Conservation (phyloP, 1,140 invertebrate species). For the Dreissena polymorpha region DNA sequence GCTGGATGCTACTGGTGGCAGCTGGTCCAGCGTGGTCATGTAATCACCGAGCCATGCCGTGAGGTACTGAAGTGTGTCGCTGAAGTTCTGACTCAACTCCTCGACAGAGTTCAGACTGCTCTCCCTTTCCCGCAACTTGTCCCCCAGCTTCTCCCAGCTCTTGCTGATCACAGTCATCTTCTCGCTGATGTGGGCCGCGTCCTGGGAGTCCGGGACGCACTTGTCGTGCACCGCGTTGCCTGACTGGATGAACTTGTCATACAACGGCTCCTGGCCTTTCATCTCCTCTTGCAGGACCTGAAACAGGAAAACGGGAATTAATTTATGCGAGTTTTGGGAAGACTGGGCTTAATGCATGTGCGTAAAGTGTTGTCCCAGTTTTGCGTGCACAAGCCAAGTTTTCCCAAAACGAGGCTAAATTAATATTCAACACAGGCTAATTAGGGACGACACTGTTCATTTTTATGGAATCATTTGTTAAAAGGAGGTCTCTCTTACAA, state of each 20-base stretch:
- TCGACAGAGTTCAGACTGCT: slow-evolving; percentile 70
- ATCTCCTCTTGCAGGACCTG: slow-evolving; percentile 96
- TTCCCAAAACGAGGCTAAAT: no score
- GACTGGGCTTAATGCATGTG: no score
- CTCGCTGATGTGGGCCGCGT: slow-evolving; percentile 86
- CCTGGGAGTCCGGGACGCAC: slow-evolving; percentile 86
- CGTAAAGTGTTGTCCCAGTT: no score
- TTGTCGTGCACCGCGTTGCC: slow-evolving; percentile 88
- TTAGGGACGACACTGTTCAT: no score
- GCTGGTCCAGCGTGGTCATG: slow-evolving; percentile 88
- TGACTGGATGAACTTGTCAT: slow-evolving; percentile 91
- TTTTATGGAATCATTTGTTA: no score
- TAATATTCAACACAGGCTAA: no score
- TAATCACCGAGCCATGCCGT: slow-evolving; percentile 84
- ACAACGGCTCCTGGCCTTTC: slow-evolving; percentile 92
- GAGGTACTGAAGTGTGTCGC: slow-evolving; percentile 91
- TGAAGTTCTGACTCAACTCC: slow-evolving; percentile 89
- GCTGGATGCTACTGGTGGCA: slow-evolving; percentile 83
- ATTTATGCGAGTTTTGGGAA: no score
- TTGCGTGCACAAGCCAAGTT: no score
- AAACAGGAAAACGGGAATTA: slow-evolving; percentile 18
- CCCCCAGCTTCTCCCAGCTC: slow-evolving; percentile 80
- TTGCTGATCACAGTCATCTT: slow-evolving; percentile 81
- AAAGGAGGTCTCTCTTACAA: no score
- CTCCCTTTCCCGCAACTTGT: slow-evolving; percentile 71